Base-by-base conservation (phyloP, 1,140 invertebrate species). In the Drosophila jambulina region DNA sequence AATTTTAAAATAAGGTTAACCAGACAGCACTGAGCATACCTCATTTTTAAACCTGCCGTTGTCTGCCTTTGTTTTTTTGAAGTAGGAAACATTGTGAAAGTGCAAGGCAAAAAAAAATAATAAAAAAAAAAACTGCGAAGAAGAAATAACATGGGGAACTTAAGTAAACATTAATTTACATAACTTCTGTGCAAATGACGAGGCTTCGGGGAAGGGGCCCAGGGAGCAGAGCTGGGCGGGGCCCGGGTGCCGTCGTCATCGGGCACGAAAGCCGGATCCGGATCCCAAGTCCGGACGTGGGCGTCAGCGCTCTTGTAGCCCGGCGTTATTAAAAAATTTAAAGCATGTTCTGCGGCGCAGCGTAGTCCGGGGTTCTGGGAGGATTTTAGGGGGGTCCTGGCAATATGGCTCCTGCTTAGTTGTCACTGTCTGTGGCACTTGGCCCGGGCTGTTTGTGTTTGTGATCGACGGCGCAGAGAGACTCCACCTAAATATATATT, bases 151-250 rank as follows among this genome's bases (percentile, higher is more conserved):
- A 88, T 88, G 84, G 84, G 78, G 85, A 92, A 91, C 91, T 92
- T 92, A 92, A 92, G 88, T 91, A 92, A 92, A 92, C 91, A 92
- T 92, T 92, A 91, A 92, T 92, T 92, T 92, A 91, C 91, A 92
- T 92, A 92, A 92, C 91, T 91, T 92, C 78, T 83, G 75, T 87
- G 80, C 90, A 87, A 85, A 91, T 90, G 85, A 91, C 86, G 85
- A 91, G 78, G 77, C 59, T 49, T 42, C 43, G 43, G 3, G 72
- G 36, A 23, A 32, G 75, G 45, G 78, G 8, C 19, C 38, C 45
- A 5, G 23, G 29, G 34, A 19, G 48, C 48, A 0, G 56, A 23
- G 34, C 46, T 46, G 43, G 36, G 51, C 78, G 49, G 27, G 27
- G 27, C 49, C 60, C 58, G 36, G 51, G 51, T 43, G 58, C 57